phyloP scores from a whole-genome alignment of 2,113 vertebrate genomes.

The Bubo bubo region DNA sequence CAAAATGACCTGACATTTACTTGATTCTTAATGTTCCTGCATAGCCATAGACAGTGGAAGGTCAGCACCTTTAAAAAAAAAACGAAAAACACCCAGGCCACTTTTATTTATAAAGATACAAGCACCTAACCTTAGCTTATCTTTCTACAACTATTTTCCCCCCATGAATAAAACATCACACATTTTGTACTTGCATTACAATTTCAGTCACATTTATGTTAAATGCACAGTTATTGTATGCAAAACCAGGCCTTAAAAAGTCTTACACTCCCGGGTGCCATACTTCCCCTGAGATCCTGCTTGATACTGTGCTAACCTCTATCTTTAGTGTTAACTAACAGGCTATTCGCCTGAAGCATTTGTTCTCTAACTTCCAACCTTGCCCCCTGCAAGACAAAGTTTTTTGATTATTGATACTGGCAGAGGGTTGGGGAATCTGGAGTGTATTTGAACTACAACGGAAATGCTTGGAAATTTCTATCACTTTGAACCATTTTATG shows the following conservation, averaged over 20 bases:
- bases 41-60: background rate
- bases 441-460: background rate
- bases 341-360: conserved; percentile 11
- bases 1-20: background rate
- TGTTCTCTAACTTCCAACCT: background rate
- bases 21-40: background rate
- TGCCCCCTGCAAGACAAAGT: background rate
- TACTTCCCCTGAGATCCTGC: background rate
- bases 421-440: background rate
- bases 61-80: background rate
- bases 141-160: background rate
- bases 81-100: background rate
- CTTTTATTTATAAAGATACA: background rate
- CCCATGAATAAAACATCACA: background rate
- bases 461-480: background rate
- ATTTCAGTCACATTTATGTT: background rate
- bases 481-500: background rate
- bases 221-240: background rate
- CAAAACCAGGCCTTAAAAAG: background rate
- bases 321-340: background rate
- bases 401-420: conserved; percentile 2
- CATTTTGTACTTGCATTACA: background rate
- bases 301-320: background rate
- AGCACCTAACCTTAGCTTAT: background rate
- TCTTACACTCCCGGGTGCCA: background rate